phyloP scores from a whole-genome alignment of 2,797 vertebrate species.

The Tangara arthus region DNA sequence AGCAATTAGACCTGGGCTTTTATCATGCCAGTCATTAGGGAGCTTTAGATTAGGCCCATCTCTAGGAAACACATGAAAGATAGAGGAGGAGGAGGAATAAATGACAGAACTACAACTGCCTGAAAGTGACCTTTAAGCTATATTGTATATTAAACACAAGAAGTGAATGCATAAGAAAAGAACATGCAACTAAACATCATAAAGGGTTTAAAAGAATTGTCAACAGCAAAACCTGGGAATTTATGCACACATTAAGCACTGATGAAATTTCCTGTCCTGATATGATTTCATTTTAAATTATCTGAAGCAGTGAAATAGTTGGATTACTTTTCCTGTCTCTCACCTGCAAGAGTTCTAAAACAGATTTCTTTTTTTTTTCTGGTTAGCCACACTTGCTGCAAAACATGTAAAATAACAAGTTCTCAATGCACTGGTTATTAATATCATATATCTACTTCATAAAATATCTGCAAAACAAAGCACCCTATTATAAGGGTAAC shows the following conservation, averaged over 20 bases:
- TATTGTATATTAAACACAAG: not conserved
- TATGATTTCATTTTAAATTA: slow-evolving; percentile 67
- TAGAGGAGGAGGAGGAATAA: not conserved
- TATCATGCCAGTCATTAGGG: not conserved
- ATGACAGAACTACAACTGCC: not conserved
- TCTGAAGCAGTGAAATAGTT: slow-evolving; percentile 81
- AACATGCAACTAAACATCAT: not conserved
- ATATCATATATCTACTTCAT: slow-evolving; percentile 79
- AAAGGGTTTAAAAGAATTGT: not conserved
- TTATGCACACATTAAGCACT: slow-evolving; percentile 47
- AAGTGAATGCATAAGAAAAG: not conserved
- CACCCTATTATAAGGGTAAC: slow-evolving; percentile 84
- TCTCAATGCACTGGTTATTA: slow-evolving; percentile 78
- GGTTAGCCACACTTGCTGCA: slow-evolving; percentile 74
- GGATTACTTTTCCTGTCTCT: slow-evolving; percentile 73
- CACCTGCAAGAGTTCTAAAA: slow-evolving; percentile 66
- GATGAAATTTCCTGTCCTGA: slow-evolving; percentile 38
- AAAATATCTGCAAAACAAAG: slow-evolving; percentile 87
- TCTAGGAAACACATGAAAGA: not conserved
- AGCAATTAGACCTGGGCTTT: not conserved
- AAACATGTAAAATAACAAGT: slow-evolving; percentile 76
- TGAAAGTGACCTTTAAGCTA: not conserved
- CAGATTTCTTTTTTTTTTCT: slow-evolving; percentile 15
- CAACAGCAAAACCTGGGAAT: not conserved
- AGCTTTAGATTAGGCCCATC: not conserved